Evolutionary conservation across 2,797 vertebrate genomes (phyloP).

Genomic region (Poeciliopsis gracilis): DNA sequence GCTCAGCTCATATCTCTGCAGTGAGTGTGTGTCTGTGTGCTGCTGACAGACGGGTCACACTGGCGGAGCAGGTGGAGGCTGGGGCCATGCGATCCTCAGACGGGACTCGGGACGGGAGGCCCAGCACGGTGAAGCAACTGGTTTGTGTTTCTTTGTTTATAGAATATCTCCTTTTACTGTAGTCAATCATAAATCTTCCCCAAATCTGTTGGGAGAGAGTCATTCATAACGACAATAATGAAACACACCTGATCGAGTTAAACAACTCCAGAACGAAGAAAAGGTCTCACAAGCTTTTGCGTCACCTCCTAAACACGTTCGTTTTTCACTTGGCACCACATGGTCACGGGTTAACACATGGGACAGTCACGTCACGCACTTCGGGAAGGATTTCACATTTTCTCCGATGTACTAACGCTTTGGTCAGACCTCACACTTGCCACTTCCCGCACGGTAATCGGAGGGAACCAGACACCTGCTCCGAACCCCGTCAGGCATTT

Average conservation of each 20-base stretch:
- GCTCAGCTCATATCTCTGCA: constrained; percentile 32
- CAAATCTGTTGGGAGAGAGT: constrained; percentile 23
- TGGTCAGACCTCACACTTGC: constrained; percentile 48
- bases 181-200: constrained; percentile 77
- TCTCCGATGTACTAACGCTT: constrained; percentile 61
- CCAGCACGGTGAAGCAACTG: constrained; percentile 48
- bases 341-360: constrained; percentile 67
- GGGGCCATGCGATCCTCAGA: constrained; percentile 65
- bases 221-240: background rate
- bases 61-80: constrained; percentile 76
- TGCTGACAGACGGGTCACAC: constrained; percentile 78
- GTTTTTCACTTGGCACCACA: constrained; percentile 63
- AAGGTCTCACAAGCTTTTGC: constrained; percentile 32
- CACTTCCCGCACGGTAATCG: constrained; percentile 30
- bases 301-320: constrained; percentile 72
- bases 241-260: constrained; percentile 9
- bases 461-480: constrained; percentile 43
- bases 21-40: constrained; percentile 40
- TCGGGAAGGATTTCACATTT: constrained; percentile 64
- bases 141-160: constrained; percentile 84
- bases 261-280: constrained; percentile 17
- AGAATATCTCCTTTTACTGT: constrained; percentile 81
- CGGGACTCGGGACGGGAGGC: constrained; percentile 58
- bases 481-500: constrained; percentile 20
- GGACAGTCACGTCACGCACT: constrained; percentile 64